A percentile compares a stretch with the other conserved stretches of the same genome.
phyloP scores from a whole-genome alignment of 2,797 vertebrate species.

The Alosa sapidissima region DNA sequence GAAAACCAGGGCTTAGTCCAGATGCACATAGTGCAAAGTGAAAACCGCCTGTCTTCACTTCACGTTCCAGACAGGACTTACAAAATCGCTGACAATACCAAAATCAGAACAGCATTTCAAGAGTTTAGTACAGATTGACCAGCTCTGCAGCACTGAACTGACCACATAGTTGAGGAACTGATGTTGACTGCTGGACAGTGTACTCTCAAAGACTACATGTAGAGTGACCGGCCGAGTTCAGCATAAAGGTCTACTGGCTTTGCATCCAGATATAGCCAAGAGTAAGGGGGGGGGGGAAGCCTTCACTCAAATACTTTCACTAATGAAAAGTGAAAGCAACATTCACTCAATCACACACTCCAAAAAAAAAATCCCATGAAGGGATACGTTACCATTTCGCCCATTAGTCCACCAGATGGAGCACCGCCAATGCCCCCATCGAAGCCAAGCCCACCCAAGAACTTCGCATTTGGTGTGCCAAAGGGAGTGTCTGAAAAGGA shows the following conservation, averaged over 20 bases:
- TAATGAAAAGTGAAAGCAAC: slow-evolving; percentile 28
- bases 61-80: slow-evolving; percentile 74
- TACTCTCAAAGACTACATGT: not conserved
- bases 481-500: slow-evolving; percentile 76
- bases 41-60: slow-evolving; percentile 72
- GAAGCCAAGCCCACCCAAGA: slow-evolving; percentile 89
- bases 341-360: slow-evolving; percentile 41
- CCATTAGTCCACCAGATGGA: slow-evolving; percentile 80
- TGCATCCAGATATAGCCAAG: not conserved
- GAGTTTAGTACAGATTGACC: slow-evolving; percentile 76
- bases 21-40: not conserved
- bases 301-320: not conserved
- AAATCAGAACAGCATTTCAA: slow-evolving; percentile 43
- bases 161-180: slow-evolving; percentile 48
- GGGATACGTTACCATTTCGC: slow-evolving; percentile 99
- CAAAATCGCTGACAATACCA: slow-evolving; percentile 64
- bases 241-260: not conserved
- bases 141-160: slow-evolving; percentile 30
- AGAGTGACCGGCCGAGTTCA: not conserved
- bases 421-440: slow-evolving; percentile 88
- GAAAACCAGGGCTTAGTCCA: not conserved
- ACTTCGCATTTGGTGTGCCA: slow-evolving; percentile 88
- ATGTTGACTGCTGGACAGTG: slow-evolving; percentile 45
- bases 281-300: too few relatives aligned
- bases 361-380: slow-evolving; percentile 53